A percentile compares a stretch with the other conserved stretches of the same genome.
These are phyloP conservation scores for Osmerus mordax DNA, from an alignment of 2,113 vertebrate species.

Conservation along the genomic window DNA sequence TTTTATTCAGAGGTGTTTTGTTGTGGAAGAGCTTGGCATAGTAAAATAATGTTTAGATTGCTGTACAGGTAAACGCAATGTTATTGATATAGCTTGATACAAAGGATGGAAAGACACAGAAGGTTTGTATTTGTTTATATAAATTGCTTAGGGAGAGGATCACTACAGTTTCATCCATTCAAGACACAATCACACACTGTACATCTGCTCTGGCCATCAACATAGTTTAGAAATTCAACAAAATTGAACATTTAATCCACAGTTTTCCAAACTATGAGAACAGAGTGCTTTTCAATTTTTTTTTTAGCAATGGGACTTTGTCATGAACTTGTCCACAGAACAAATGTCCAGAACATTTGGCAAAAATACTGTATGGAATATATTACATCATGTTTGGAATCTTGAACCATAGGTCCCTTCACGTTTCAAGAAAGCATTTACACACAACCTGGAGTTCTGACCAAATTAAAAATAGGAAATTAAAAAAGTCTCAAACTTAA, in stretches of 20 bases:
- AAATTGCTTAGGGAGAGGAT: conserved; percentile 54
- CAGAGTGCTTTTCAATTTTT: conserved; percentile 30
- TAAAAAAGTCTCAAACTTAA: conserved; percentile 49
- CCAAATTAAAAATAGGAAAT: conserved; percentile 66
- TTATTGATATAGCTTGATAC: neutral
- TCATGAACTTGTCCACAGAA: conserved; percentile 26
- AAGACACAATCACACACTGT: conserved; percentile 32
- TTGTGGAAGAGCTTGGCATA: neutral
- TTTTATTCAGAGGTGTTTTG: neutral
- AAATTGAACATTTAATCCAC: conserved; percentile 64
- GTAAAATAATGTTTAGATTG: neutral
- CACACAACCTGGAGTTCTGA: conserved; percentile 51
- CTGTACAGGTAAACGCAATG: no score
- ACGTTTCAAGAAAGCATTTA: conserved; percentile 43
- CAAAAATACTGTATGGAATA: conserved; percentile 64
- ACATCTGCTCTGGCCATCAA: conserved; percentile 19
- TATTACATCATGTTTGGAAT: conserved; percentile 54
- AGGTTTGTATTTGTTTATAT: conserved; percentile 60
- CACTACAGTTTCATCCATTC: conserved; percentile 30
- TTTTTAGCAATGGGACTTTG: conserved; percentile 26
- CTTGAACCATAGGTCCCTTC: conserved; percentile 28
- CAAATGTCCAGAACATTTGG: conserved; percentile 23
- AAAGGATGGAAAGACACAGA: neutral
- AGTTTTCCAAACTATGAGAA: conserved; percentile 41
- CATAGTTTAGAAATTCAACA: conserved; percentile 47